Evolutionary conservation across 2,888 invertebrate species (phyloP).

Genomic region (Pyrgus malvae): DNA sequence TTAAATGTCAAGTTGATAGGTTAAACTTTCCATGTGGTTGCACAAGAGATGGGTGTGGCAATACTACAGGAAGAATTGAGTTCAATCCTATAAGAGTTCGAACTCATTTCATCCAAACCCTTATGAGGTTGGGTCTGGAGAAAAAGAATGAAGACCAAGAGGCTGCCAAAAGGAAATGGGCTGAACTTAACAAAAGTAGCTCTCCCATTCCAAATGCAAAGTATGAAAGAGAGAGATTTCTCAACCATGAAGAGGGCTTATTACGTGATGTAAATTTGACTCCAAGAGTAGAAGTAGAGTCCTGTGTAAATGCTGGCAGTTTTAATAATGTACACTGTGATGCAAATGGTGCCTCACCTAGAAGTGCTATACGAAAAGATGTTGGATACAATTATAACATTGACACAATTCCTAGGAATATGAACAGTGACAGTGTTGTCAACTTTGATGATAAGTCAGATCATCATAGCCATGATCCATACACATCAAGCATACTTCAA

Average conservation of each 20-base stretch:
- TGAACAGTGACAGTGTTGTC: conserved; percentile 52
- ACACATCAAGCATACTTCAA: conserved; percentile 69
- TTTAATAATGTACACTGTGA: conserved; percentile 87
- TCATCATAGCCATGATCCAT: conserved; percentile 67
- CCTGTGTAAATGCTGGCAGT: conserved; percentile 84
- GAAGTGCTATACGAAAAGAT: conserved; percentile 46
- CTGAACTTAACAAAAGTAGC: conserved; percentile 49
- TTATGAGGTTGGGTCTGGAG: conserved; percentile 95
- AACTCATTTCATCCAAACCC: conserved; percentile 97
- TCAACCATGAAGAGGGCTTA: conserved; percentile 64
- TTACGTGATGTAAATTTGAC: conserved; percentile 78
- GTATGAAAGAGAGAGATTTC: conserved; percentile 64
- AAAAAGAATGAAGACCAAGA: conserved; percentile 87
- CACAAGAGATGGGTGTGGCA: conserved; percentile 95
- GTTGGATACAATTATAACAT: conserved; percentile 60
- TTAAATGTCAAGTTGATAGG: conserved; percentile 98
- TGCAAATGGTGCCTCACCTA: conserved; percentile 54
- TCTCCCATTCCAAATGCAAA: conserved; percentile 58
- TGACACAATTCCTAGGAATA: conserved; percentile 70
- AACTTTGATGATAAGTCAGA: conserved; percentile 70
- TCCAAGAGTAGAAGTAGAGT: conserved; percentile 83
- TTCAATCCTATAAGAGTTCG: conserved; percentile 97
- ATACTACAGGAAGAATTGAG: conserved; percentile 95
- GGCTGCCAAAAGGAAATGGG: conserved; percentile 74
- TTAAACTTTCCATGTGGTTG: conserved; percentile 98